These are phyloP conservation scores for Battus philenor DNA, from an alignment of 1,140 invertebrate genomes.

Conservation along the genomic window DNA sequence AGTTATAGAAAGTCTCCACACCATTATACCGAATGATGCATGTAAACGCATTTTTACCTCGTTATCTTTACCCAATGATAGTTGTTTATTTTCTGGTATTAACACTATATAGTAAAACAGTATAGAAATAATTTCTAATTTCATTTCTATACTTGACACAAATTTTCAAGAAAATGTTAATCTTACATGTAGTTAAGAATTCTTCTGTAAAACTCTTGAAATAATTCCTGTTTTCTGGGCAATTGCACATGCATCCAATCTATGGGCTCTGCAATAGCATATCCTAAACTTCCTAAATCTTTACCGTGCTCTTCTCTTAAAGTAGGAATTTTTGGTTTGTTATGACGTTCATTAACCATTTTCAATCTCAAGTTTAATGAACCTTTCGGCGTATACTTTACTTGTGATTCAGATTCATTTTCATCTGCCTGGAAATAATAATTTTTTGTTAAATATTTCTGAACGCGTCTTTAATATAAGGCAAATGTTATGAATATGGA, in stretches of 20 bases:
- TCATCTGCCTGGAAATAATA: conserved; percentile 23
- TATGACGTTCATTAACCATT: conserved; percentile 19
- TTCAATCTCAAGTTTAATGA: conserved; percentile 19
- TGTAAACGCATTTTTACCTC: no score
- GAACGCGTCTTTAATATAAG: no score
- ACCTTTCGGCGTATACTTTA: conserved; percentile 32
- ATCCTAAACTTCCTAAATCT: conserved; percentile 49
- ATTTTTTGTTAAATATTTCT: not conserved
- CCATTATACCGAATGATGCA: no score
- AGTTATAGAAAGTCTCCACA: no score
- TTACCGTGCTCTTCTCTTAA: conserved; percentile 32
- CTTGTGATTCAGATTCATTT: conserved; percentile 31
- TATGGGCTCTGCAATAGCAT: conserved; percentile 58
- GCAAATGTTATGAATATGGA: no score
- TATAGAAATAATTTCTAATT: no score
- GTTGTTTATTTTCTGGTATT: no score
- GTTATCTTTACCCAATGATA: no score
- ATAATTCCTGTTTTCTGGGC: conserved; percentile 78
- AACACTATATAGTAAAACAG: no score
- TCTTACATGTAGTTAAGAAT: conserved; percentile 77
- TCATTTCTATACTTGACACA: no score
- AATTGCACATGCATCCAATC: conserved; percentile 76
- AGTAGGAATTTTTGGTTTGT: conserved; percentile 24
- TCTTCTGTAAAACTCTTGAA: conserved; percentile 75
- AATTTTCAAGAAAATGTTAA: no score